Evolutionary conservation across 2,113 vertebrate species (phyloP).

Genomic region (Psammodynastes pulverulentus): DNA sequence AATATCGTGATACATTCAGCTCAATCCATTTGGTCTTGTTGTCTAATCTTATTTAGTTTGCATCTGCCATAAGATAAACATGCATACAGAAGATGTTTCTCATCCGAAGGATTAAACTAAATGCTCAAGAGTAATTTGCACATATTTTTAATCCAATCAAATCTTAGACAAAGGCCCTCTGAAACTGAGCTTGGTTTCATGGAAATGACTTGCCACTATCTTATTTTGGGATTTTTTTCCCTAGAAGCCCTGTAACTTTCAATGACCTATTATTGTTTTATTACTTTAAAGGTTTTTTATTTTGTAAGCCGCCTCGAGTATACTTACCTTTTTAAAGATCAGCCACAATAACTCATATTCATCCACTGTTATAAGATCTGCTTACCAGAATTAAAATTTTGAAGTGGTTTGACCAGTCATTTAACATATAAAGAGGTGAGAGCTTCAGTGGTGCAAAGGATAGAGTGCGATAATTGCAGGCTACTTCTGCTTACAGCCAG

Average conservation of each 20-base stretch:
- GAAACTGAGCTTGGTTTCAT: neutral
- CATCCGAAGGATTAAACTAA: neutral
- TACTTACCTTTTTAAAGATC: neutral
- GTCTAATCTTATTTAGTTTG: neutral
- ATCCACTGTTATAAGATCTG: neutral
- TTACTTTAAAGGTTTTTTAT: too few relatives aligned
- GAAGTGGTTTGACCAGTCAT: neutral
- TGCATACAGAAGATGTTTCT: neutral
- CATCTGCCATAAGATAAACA: neutral
- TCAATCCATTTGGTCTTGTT: neutral
- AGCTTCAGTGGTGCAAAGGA: too few relatives aligned
- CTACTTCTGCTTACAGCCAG: too few relatives aligned
- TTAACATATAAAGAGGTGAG: neutral
- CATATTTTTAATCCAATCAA: neutral
- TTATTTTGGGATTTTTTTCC: neutral
- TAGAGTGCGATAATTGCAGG: too few relatives aligned
- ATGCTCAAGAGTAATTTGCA: neutral
- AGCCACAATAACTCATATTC: neutral
- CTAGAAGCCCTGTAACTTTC: neutral
- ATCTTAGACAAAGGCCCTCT: neutral
- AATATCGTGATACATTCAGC: neutral
- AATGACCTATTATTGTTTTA: neutral
- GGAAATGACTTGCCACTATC: neutral
- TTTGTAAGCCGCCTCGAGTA: too few relatives aligned
- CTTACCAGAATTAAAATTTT: neutral